Percentiles rank a stretch among this genome's conserved stretches.
Evolutionary conservation across 1,140 invertebrate genomes (phyloP).

Genomic region (Danaus melanippus): DNA sequence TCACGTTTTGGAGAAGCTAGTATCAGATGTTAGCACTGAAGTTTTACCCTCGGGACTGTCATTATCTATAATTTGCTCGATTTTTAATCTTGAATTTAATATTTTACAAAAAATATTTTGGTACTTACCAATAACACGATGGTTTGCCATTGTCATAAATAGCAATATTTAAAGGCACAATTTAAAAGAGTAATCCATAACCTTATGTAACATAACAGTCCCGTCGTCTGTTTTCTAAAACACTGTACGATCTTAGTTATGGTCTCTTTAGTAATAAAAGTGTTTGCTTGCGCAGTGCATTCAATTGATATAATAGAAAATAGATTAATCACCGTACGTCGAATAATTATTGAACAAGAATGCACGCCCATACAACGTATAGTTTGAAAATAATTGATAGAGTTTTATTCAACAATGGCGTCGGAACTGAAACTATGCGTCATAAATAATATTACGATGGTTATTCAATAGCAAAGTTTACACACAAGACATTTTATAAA

Average conservation of each 20-base stretch:
- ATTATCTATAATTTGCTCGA: too few relatives aligned
- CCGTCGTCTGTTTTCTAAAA: slow-evolving; percentile 13
- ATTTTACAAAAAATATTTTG: not conserved
- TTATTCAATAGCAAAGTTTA: not conserved
- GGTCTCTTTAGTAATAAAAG: slow-evolving; percentile 51
- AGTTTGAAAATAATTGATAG: slow-evolving; percentile 50
- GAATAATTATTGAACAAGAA: slow-evolving; percentile 26
- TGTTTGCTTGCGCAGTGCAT: slow-evolving; percentile 52
- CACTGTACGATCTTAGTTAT: slow-evolving; percentile 39
- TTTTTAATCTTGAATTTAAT: too few relatives aligned
- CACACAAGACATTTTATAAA: slow-evolving; percentile 8
- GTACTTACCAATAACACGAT: slow-evolving; percentile 4
- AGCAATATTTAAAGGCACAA: too few relatives aligned
- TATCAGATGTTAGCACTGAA: slow-evolving; percentile 29
- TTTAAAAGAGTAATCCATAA: not conserved
- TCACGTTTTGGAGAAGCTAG: slow-evolving; percentile 55
- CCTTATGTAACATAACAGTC: slow-evolving; percentile 12
- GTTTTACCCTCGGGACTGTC: too few relatives aligned
- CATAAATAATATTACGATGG: too few relatives aligned
- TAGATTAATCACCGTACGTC: slow-evolving; percentile 52
- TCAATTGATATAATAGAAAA: slow-evolving; percentile 59
- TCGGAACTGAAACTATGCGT: slow-evolving; percentile 10
- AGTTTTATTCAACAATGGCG: slow-evolving; percentile 47
- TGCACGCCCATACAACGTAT: slow-evolving; percentile 30
- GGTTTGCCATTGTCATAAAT: slow-evolving; percentile 2